Conservation (phyloP, 2,797 vertebrate species). For the Oreochromis mossambicus region DNA sequence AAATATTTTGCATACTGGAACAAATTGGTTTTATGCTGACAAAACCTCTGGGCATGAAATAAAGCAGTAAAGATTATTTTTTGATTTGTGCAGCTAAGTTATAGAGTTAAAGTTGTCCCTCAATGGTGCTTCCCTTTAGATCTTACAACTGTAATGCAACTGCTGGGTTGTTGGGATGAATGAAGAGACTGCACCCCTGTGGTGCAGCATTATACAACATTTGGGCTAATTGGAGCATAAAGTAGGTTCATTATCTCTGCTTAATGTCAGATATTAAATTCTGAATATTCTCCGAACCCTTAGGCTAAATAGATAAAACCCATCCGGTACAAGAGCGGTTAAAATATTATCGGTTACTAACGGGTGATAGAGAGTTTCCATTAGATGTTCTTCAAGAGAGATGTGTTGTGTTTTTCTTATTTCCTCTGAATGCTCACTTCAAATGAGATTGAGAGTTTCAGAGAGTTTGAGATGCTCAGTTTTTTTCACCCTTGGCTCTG, state of each 20-base stretch:
- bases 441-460: neutral
- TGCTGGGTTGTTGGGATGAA: neutral
- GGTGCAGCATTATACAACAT: conserved; percentile 32
- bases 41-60: neutral
- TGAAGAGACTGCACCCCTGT: conserved; percentile 29
- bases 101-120: neutral
- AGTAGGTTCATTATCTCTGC: conserved; percentile 26
- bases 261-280: conserved; percentile 7
- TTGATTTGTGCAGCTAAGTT: neutral
- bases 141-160: conserved; percentile 6
- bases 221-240: conserved; percentile 51
- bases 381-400: neutral
- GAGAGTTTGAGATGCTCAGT: neutral
- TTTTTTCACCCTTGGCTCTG: neutral
- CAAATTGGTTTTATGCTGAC: neutral
- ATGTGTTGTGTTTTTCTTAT: neutral
- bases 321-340: neutral
- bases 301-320: neutral
- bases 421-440: neutral
- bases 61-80: neutral
- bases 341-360: neutral
- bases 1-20: neutral
- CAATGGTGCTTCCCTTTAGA: neutral
- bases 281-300: neutral
- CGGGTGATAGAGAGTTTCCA: neutral